Evolutionary conservation across 2,797 vertebrate species (phyloP).

Genomic region (Oreochromis grahami): DNA sequence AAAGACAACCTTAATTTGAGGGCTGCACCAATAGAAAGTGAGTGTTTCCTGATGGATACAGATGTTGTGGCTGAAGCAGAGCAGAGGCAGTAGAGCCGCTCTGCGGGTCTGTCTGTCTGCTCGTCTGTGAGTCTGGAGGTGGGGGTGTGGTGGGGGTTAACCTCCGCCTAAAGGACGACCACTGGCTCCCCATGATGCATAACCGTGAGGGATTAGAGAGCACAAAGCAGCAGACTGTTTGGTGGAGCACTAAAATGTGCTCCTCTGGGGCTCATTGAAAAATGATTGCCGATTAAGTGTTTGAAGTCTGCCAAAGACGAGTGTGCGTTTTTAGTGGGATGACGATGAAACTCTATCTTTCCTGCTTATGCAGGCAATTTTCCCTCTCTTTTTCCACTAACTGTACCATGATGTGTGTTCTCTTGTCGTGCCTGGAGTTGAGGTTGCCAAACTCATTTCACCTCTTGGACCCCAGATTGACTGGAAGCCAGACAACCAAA

Average conservation of each 20-base stretch:
- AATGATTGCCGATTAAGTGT: slow-evolving; percentile 82
- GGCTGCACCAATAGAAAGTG: slow-evolving; percentile 71
- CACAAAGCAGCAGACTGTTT: slow-evolving; percentile 78
- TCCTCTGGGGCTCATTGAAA: slow-evolving; percentile 82
- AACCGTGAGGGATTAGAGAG: slow-evolving; percentile 76
- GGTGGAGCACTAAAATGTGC: slow-evolving; percentile 80
- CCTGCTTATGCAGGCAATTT: slow-evolving; percentile 83
- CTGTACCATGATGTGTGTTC: slow-evolving; percentile 80
- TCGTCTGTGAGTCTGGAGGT: slow-evolving; percentile 45
- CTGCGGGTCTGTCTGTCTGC: slow-evolving; percentile 47
- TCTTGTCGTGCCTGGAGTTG: slow-evolving; percentile 64
- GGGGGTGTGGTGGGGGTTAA: slow-evolving; percentile 68
- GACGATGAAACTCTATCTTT: slow-evolving; percentile 83
- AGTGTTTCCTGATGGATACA: slow-evolving; percentile 77
- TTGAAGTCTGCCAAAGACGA: slow-evolving; percentile 81
- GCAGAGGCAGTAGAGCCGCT: slow-evolving; percentile 28
- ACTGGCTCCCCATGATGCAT: slow-evolving; percentile 75
- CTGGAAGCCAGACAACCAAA: slow-evolving; percentile 78
- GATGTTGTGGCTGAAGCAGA: slow-evolving; percentile 67
- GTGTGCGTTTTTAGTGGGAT: slow-evolving; percentile 73
- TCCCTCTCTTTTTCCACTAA: slow-evolving; percentile 76
- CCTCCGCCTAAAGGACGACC: slow-evolving; percentile 69
- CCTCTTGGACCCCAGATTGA: slow-evolving; percentile 79
- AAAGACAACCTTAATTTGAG: slow-evolving; percentile 75
- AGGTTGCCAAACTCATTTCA: slow-evolving; percentile 87